Evolutionary conservation across 2,888 invertebrate species (phyloP).

Genomic region (Psylliodes chrysocephalus): DNA sequence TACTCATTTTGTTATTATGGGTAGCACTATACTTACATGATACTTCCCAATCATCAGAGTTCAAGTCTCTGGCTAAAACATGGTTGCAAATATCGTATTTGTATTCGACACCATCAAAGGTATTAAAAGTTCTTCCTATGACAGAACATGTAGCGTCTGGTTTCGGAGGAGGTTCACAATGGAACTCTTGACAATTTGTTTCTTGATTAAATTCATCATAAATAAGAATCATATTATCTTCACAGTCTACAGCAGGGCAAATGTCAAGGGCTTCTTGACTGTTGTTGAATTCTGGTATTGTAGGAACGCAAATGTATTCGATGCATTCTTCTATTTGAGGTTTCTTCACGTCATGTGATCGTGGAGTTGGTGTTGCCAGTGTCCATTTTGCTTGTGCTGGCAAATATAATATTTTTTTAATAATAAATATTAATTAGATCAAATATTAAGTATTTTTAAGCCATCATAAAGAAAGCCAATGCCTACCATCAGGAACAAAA

Average conservation of each 20-base stretch:
- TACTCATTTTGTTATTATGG: neutral
- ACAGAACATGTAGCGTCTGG: constrained; percentile 76
- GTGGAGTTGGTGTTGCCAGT: constrained; percentile 13
- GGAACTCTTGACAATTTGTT: constrained; percentile 63
- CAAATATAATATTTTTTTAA: no score
- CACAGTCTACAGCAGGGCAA: constrained; percentile 67
- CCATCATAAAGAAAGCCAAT: no score
- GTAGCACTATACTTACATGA: constrained; percentile 67
- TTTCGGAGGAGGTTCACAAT: constrained; percentile 72
- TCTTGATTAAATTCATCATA: constrained; percentile 42
- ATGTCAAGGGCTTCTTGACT: constrained; percentile 39
- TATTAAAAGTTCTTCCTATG: constrained; percentile 80
- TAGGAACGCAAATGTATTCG: constrained; percentile 69
- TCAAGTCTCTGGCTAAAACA: constrained; percentile 77
- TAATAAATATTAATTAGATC: no score
- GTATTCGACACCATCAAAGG: constrained; percentile 82
- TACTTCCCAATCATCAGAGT: constrained; percentile 75
- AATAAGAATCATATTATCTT: constrained; percentile 58
- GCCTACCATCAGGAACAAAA: no score
- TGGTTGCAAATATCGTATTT: constrained; percentile 87
- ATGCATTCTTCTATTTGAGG: constrained; percentile 42
- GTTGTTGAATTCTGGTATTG: constrained; percentile 43
- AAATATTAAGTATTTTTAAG: no score
- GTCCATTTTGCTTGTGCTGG: constrained; percentile 14
- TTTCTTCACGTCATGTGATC: neutral